Percentiles rank a stretch among this genome's conserved stretches.
These are phyloP conservation scores for Troides oblongomaculatus DNA, from an alignment of 2,888 invertebrate genomes.

Conservation along the genomic window DNA sequence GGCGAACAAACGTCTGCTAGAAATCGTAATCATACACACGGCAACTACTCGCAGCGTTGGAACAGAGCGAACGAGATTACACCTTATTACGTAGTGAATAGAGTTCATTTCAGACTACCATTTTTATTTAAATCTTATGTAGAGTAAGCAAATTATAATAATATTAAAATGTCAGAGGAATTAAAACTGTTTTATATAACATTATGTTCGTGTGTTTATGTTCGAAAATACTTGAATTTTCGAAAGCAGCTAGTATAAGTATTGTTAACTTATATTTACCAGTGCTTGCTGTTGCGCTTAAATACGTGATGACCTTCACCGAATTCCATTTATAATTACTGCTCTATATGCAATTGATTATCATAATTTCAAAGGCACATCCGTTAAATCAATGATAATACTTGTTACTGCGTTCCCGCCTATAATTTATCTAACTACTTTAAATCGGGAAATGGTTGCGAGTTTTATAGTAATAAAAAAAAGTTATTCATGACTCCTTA, in stretches of 20 bases:
- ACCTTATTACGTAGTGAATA: constrained; percentile 30
- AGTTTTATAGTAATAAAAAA: no score
- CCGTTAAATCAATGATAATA: background rate
- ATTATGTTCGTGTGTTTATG: no score
- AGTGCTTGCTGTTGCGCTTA: constrained; percentile 6
- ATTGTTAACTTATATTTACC: no score
- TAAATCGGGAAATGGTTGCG: no score
- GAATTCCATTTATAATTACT: constrained; percentile 37
- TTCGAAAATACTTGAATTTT: no score
- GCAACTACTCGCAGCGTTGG: constrained; percentile 24
- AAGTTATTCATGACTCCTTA: no score
- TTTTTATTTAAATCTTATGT: background rate
- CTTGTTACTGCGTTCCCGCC: no score
- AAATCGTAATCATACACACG: constrained; percentile 42
- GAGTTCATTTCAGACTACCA: constrained; percentile 14
- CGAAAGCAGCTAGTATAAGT: no score
- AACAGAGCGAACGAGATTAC: constrained; percentile 33
- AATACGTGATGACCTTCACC: constrained; percentile 36
- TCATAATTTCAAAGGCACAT: constrained; percentile 21
- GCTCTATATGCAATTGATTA: constrained; percentile 31
- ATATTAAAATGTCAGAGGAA: background rate
- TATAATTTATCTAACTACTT: no score
- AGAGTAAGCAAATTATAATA: constrained; percentile 11
- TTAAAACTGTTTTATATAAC: no score
- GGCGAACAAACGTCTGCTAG: constrained; percentile 57